A percentile compares a stretch with the other conserved stretches of the same genome.
phyloP scores from a whole-genome alignment of 2,797 vertebrate species.

The Xerus rutilus region DNA sequence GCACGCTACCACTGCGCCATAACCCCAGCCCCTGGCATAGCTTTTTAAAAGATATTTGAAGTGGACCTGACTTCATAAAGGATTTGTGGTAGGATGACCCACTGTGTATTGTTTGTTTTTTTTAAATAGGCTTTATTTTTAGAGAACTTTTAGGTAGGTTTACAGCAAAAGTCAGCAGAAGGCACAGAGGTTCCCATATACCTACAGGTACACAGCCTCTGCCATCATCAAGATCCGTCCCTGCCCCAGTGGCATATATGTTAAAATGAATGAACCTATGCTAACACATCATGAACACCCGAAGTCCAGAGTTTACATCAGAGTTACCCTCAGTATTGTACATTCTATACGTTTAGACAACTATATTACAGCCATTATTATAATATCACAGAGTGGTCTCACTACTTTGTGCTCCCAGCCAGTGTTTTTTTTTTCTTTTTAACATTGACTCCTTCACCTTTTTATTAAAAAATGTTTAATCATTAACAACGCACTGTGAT shows the following conservation, averaged over 20 bases:
- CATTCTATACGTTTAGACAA: not conserved
- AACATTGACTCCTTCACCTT: slow-evolving; percentile 57
- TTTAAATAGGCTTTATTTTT: not conserved
- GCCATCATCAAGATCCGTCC: not conserved
- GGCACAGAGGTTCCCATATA: not conserved
- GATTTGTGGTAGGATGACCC: not conserved
- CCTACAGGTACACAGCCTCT: not conserved
- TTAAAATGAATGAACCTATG: not conserved
- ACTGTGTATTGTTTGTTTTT: not conserved
- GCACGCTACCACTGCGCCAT: too few species aligned
- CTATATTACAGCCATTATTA: not conserved
- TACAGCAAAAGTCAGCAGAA: not conserved
- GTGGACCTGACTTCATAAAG: not conserved
- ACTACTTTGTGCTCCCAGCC: not conserved
- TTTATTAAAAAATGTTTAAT: slow-evolving; percentile 75
- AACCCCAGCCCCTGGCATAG: too few species aligned
- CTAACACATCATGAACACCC: not conserved
- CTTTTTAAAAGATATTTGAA: not conserved
- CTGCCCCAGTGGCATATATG: too few species aligned
- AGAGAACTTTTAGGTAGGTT: not conserved
- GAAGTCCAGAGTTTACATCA: not conserved
- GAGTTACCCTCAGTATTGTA: not conserved
- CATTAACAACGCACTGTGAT: not conserved
- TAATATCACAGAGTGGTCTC: not conserved
- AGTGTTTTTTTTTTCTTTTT: not conserved